phyloP scores from a whole-genome alignment of 2,797 vertebrate species.

The Meda fulgida region DNA sequence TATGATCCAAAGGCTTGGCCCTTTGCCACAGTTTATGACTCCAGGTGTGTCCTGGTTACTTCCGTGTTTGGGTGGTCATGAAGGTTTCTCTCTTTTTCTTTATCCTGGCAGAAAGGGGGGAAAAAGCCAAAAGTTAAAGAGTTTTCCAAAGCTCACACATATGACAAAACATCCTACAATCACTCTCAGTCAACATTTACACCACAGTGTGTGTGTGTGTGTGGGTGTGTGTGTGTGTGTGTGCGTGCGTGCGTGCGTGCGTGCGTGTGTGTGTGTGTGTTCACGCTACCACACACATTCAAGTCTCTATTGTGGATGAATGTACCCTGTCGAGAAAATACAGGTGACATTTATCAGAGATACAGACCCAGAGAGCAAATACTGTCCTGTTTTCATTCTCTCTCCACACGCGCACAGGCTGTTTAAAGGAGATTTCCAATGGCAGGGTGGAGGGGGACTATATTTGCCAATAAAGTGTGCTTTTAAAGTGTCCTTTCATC shows the following conservation, averaged over 20 bases:
- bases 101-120: background rate
- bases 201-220: background rate
- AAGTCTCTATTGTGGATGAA: slow-evolving; percentile 35
- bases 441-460: slow-evolving; percentile 20
- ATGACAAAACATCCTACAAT: slow-evolving; percentile 47
- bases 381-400: slow-evolving; percentile 30
- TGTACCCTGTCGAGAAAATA: background rate
- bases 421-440: slow-evolving; percentile 39
- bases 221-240: too few species aligned
- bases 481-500: slow-evolving; percentile 56
- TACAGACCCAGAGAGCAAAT: slow-evolving; percentile 43
- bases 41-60: slow-evolving; percentile 47
- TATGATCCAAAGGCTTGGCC: slow-evolving; percentile 36
- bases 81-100: background rate
- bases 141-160: slow-evolving; percentile 15
- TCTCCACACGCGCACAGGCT: background rate
- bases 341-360: slow-evolving; percentile 56
- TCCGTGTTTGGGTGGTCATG: slow-evolving; percentile 40
- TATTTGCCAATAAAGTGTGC: slow-evolving; percentile 55
- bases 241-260: too few species aligned
- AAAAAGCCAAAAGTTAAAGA: slow-evolving; percentile 26
- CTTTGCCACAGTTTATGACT: slow-evolving; percentile 48
- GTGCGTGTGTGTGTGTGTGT: too few species aligned
- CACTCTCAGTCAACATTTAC: slow-evolving; percentile 54
- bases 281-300: slow-evolving; percentile 23